phyloP scores from a whole-genome alignment of 2,113 vertebrate genomes.

The Eonycteris spelaea region DNA sequence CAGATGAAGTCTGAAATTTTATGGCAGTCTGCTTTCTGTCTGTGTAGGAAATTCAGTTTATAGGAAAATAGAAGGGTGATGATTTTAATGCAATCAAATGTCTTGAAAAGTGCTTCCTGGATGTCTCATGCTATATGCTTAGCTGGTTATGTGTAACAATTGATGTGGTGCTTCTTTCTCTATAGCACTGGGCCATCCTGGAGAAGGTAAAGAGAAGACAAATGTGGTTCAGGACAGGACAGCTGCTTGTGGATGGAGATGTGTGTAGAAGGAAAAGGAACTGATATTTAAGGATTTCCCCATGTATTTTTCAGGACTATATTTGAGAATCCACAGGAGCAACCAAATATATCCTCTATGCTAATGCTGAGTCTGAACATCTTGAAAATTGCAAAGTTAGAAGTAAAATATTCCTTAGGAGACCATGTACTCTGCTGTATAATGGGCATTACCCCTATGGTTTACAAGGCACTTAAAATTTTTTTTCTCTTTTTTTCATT shows the following conservation, averaged over 20 bases:
- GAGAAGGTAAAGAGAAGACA: background rate
- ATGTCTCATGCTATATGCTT: background rate
- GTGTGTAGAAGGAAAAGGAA: background rate
- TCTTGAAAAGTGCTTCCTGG: slow-evolving; percentile 28
- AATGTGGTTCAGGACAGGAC: background rate
- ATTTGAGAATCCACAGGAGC: background rate
- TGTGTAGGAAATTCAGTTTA: slow-evolving; percentile 72
- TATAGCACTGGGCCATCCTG: background rate
- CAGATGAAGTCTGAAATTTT: slow-evolving; percentile 62
- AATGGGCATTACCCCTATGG: background rate
- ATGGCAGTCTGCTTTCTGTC: slow-evolving; percentile 61
- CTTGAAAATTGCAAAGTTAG: background rate
- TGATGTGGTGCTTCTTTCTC: background rate
- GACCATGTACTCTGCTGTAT: background rate
- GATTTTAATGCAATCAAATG: slow-evolving; percentile 59
- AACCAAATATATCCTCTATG: background rate
- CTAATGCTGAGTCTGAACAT: background rate
- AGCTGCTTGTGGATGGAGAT: background rate
- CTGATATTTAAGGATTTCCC: background rate
- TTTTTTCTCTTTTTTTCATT: background rate
- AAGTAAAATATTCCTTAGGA: background rate
- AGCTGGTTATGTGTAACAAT: background rate
- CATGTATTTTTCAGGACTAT: background rate
- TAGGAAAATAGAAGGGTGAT: slow-evolving; percentile 60
- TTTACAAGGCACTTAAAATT: background rate